These are phyloP conservation scores for Phylloscopus whistleri DNA, from an alignment of 2,113 vertebrate genomes.

Conservation along the genomic window DNA sequence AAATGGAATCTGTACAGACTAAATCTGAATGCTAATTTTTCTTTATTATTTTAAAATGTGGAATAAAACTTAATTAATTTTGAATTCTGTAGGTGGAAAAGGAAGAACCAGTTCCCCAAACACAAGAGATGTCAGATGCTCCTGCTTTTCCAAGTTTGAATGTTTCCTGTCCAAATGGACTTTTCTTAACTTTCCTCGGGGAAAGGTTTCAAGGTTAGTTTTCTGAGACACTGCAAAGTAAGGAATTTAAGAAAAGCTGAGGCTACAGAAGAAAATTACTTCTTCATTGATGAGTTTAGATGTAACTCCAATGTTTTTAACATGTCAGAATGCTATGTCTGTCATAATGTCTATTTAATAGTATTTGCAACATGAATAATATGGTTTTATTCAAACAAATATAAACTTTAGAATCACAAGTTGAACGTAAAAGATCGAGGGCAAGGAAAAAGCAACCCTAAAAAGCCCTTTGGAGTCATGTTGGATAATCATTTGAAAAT, in stretches of 20 bases:
- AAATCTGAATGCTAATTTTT: not conserved
- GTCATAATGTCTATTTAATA: not conserved
- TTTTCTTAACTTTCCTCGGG: slow-evolving; percentile 79
- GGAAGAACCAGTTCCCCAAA: slow-evolving; percentile 14
- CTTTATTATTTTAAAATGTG: not conserved
- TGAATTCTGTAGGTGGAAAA: slow-evolving; percentile 56
- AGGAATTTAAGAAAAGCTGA: not conserved
- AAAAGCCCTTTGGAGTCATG: not conserved
- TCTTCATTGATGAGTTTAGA: not conserved
- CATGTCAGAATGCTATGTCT: not conserved
- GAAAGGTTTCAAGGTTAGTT: slow-evolving; percentile 73
- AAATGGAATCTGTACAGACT: not conserved
- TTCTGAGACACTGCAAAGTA: not conserved
- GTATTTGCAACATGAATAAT: not conserved
- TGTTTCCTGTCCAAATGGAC: slow-evolving; percentile 84
- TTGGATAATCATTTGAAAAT: not conserved
- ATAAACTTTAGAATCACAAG: not conserved
- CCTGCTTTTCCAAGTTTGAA: slow-evolving; percentile 74
- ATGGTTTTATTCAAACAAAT: not conserved
- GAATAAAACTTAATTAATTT: not conserved
- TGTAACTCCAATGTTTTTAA: not conserved
- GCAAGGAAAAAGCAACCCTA: not conserved
- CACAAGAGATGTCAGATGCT: not conserved
- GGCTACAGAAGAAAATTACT: not conserved
- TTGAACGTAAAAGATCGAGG: not conserved